These are phyloP conservation scores for Pentamera pediparva DNA, from an alignment of 53 echinoderm and acorn worm genomes.

Conservation along the genomic window DNA sequence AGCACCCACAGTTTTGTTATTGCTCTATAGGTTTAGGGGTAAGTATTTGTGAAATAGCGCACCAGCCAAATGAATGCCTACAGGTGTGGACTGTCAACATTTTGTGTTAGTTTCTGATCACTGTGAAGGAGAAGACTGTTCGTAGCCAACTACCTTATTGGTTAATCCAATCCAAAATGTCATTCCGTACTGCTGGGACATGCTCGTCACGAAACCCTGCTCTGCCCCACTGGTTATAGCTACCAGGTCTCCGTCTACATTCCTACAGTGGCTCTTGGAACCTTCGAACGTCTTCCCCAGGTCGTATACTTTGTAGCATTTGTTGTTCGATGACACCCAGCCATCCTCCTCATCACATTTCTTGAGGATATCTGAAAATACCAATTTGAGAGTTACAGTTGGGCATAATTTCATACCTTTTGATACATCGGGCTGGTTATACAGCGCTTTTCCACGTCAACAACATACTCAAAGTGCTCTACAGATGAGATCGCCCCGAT, in stretches of 20 bases:
- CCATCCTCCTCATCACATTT: constrained; percentile 77
- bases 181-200: constrained; percentile 19
- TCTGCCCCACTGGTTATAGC: constrained; percentile 36
- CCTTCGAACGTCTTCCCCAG: constrained; percentile 44
- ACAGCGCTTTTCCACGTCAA: too few species aligned
- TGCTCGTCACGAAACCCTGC: constrained; percentile 44
- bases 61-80: neutral
- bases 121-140: neutral
- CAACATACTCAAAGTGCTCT: too few species aligned
- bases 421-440: too few species aligned
- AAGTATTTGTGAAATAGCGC: too few species aligned
- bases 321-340: constrained; percentile 49
- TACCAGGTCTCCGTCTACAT: constrained; percentile 55
- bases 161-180: constrained; percentile 78
- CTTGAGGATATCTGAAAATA: constrained; percentile 42
- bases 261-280: constrained; percentile 58
- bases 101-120: neutral
- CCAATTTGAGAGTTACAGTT: too few species aligned
- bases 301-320: constrained; percentile 62
- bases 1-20: too few species aligned
- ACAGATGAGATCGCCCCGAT: too few species aligned
- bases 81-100: neutral
- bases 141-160: constrained; percentile 42
- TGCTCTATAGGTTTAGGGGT: too few species aligned
- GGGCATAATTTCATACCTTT: too few species aligned